phyloP scores from a whole-genome alignment of 2,888 invertebrate genomes.

The Ophioninae sp. region DNA sequence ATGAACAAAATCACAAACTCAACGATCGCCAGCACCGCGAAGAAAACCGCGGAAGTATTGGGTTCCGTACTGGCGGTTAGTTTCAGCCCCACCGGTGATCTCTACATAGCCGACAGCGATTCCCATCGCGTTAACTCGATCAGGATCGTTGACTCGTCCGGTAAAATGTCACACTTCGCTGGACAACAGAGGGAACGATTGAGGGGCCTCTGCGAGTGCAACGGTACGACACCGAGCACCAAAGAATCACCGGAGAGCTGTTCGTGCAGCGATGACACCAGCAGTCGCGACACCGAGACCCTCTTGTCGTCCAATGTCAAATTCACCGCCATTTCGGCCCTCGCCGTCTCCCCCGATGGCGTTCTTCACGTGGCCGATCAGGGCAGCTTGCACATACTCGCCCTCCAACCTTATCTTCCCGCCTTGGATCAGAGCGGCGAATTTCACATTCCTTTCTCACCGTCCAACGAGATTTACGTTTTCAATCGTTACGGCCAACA shows the following conservation, averaged over 20 bases:
- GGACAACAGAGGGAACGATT: slow-evolving; percentile 88
- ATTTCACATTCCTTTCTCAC: slow-evolving; percentile 96
- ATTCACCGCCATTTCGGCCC: slow-evolving; percentile 93
- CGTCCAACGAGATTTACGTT: slow-evolving; percentile 95
- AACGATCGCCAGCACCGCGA: slow-evolving; percentile 82
- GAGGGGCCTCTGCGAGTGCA: slow-evolving; percentile 74
- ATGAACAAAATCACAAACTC: slow-evolving; percentile 70
- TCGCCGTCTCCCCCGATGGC: slow-evolving; percentile 97
- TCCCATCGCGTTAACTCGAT: slow-evolving; percentile 92
- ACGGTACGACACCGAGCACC: slow-evolving; percentile 73
- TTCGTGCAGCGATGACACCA: slow-evolving; percentile 86
- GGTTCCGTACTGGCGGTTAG: slow-evolving; percentile 94
- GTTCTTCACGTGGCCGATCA: slow-evolving; percentile 97
- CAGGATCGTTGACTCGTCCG: slow-evolving; percentile 93
- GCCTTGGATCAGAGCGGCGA: slow-evolving; percentile 94
- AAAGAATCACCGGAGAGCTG: slow-evolving; percentile 80
- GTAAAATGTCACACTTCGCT: slow-evolving; percentile 95
- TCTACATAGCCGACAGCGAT: slow-evolving; percentile 97
- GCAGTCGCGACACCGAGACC: slow-evolving; percentile 88
- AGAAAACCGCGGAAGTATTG: slow-evolving; percentile 86
- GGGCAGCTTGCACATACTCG: slow-evolving; percentile 92
- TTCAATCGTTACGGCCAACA: slow-evolving; percentile 99
- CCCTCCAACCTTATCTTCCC: slow-evolving; percentile 93
- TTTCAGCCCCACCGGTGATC: slow-evolving; percentile 94
- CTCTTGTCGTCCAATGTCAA: slow-evolving; percentile 94